phyloP scores from a whole-genome alignment of 2,113 vertebrate genomes.

The Rhinichthys klamathensis region DNA sequence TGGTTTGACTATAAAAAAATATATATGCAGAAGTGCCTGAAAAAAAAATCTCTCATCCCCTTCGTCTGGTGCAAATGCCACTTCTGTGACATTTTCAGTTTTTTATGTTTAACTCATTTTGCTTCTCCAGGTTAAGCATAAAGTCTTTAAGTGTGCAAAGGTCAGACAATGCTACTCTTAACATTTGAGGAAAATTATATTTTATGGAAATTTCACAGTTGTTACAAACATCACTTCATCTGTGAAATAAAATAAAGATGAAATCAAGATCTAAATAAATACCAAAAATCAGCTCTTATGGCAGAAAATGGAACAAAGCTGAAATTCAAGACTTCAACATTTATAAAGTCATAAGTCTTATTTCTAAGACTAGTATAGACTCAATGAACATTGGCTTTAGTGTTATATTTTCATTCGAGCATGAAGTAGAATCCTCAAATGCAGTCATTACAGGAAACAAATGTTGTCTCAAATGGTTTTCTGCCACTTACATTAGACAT shows the following conservation, averaged over 20 bases:
- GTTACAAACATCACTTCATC: not conserved
- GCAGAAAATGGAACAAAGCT: not conserved
- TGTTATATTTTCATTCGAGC: not conserved
- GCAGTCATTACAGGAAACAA: not conserved
- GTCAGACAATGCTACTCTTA: not conserved
- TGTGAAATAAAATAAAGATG: not conserved
- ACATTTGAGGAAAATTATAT: not conserved
- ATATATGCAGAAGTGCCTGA: no score
- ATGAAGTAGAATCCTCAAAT: constrained; percentile 6
- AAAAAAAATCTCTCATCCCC: no score
- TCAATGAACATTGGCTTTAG: not conserved
- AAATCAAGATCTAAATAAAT: not conserved
- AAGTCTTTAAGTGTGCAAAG: not conserved
- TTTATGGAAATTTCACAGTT: not conserved
- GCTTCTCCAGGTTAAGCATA: not conserved
- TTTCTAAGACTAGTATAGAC: not conserved
- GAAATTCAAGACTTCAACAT: not conserved
- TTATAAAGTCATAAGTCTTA: not conserved
- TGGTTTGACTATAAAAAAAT: not conserved
- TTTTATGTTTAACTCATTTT: not conserved
- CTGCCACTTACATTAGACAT: not conserved
- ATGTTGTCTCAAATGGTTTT: not conserved
- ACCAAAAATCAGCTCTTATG: not conserved
- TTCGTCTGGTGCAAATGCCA: not conserved
- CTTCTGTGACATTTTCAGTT: not conserved